These are phyloP conservation scores for Scaptomyza tumidula DNA, from an alignment of 2,888 invertebrate genomes.

Conservation along the genomic window DNA sequence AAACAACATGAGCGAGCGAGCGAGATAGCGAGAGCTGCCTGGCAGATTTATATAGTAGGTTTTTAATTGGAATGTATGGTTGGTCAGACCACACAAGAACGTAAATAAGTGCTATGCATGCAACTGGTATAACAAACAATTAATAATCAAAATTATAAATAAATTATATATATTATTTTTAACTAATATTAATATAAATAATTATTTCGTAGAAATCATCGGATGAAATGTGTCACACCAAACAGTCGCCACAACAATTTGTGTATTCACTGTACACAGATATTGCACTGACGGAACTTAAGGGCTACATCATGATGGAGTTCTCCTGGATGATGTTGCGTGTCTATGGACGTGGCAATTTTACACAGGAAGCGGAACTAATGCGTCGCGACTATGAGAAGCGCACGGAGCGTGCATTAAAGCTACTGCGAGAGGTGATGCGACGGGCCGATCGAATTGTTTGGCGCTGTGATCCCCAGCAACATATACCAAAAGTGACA, in stretches of 20 bases:
- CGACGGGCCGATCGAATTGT: slow-evolving; percentile 88
- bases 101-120: slow-evolving; percentile 8
- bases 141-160: not conserved
- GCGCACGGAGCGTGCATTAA: slow-evolving; percentile 88
- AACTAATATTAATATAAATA: too few species aligned
- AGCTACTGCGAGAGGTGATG: slow-evolving; percentile 89
- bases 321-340: slow-evolving; percentile 94
- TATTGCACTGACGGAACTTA: slow-evolving; percentile 92
- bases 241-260: slow-evolving; percentile 93
- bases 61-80: slow-evolving; percentile 35
- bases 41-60: not conserved
- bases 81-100: not conserved
- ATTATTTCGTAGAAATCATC: slow-evolving; percentile 86
- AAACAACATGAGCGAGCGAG: not conserved
- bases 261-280: slow-evolving; percentile 92
- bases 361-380: slow-evolving; percentile 89
- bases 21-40: not conserved
- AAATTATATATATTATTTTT: too few species aligned
- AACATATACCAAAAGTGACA: slow-evolving; percentile 87
- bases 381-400: slow-evolving; percentile 88
- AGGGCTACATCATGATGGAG: slow-evolving; percentile 95
- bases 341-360: slow-evolving; percentile 91
- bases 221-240: slow-evolving; percentile 88
- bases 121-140: not conserved
- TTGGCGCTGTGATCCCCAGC: slow-evolving; percentile 91